These are phyloP conservation scores for Chrysolina americana DNA, from an alignment of 2,888 invertebrate genomes.

Conservation along the genomic window DNA sequence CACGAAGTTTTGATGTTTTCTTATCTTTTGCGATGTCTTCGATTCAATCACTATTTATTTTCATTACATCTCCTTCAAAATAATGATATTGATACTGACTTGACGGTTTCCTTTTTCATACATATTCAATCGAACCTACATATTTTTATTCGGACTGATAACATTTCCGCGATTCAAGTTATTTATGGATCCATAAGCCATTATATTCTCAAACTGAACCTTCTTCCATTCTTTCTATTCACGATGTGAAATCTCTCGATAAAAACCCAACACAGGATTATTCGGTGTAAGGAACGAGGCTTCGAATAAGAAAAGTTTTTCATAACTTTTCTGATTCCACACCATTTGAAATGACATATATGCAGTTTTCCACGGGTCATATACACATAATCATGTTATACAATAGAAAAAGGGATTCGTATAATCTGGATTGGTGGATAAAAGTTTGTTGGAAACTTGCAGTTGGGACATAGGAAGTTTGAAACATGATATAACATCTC, in stretches of 20 bases:
- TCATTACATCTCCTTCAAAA: not conserved
- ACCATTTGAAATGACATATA: slow-evolving; percentile 36
- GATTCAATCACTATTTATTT: too few species aligned
- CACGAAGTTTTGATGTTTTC: too few species aligned
- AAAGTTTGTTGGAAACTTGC: slow-evolving; percentile 26
- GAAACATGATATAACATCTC: not conserved
- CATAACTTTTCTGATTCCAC: slow-evolving; percentile 41
- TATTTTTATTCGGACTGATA: not conserved
- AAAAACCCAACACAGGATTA: slow-evolving; percentile 33
- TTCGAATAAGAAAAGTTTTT: slow-evolving; percentile 37
- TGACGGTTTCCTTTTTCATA: not conserved
- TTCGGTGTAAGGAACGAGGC: slow-evolving; percentile 30
- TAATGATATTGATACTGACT: not conserved
- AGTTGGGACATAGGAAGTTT: not conserved
- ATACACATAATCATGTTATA: slow-evolving; percentile 19
- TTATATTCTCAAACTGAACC: slow-evolving; percentile 11
- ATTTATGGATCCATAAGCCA: slow-evolving; percentile 5
- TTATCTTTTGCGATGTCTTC: too few species aligned
- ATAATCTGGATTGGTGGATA: slow-evolving; percentile 25
- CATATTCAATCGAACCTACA: slow-evolving; percentile 13
- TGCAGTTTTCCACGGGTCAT: slow-evolving; percentile 35
- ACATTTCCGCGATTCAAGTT: slow-evolving; percentile 2
- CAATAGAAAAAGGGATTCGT: slow-evolving; percentile 20
- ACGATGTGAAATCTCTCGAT: slow-evolving; percentile 33
- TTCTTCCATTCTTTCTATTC: slow-evolving; percentile 18